These are phyloP conservation scores for Gari tellinella DNA, from an alignment of 2,888 invertebrate genomes.

Conservation along the genomic window DNA sequence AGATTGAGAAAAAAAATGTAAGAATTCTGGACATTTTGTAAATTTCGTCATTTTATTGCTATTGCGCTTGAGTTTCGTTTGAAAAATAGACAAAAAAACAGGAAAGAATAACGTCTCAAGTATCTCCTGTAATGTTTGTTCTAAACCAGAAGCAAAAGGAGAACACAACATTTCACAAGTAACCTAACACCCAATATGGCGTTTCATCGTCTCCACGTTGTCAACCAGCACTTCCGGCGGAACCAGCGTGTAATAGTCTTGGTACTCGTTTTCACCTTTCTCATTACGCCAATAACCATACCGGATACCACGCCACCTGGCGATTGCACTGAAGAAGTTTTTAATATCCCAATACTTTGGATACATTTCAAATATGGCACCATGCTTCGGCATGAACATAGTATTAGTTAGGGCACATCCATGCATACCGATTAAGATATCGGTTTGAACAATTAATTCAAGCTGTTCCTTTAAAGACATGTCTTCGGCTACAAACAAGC, in stretches of 20 bases:
- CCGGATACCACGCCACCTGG: conserved; percentile 39
- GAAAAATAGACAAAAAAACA: too few relatives aligned
- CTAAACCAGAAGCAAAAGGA: too few relatives aligned
- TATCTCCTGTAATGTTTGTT: too few relatives aligned
- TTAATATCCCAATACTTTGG: conserved; percentile 42
- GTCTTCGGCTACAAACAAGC: conserved; percentile 37
- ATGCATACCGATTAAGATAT: conserved; percentile 44
- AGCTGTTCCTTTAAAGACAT: conserved; percentile 36
- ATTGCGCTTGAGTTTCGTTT: too few relatives aligned
- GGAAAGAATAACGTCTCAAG: too few relatives aligned
- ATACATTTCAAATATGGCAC: conserved; percentile 39
- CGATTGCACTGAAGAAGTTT: conserved; percentile 40
- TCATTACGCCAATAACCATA: conserved; percentile 44
- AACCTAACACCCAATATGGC: too few relatives aligned
- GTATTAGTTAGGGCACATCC: conserved; percentile 44
- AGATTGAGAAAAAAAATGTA: too few relatives aligned
- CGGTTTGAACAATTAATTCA: conserved; percentile 21
- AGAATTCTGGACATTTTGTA: too few relatives aligned
- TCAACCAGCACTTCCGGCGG: conserved; percentile 32
- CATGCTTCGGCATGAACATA: conserved; percentile 43
- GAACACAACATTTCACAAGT: too few relatives aligned
- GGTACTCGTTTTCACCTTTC: conserved; percentile 36
- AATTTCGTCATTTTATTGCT: too few relatives aligned
- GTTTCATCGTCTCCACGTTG: too few relatives aligned
- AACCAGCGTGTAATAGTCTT: conserved; percentile 47